Evolutionary conservation across 2,797 vertebrate species (phyloP), one percentile per base, ranked within the genome.

Genomic region (Peromyscus attwateri): DNA sequence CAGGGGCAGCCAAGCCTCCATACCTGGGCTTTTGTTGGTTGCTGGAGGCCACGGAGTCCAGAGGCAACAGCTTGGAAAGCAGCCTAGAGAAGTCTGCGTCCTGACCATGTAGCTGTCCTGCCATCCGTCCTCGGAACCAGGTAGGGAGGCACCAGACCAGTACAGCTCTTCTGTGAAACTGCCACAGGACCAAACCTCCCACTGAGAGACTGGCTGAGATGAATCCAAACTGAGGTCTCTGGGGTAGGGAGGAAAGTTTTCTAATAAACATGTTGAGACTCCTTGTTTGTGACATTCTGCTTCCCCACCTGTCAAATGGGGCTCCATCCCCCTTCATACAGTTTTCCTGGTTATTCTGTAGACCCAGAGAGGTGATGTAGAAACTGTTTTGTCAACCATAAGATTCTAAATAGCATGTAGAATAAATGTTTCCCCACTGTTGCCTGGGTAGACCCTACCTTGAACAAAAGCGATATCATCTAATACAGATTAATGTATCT

Each of bases 1-100:
- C 98, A 99, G 98, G 90, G 98, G 97, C 98, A 81, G 97, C 98
- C 96, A 92, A 98, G 97, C 92, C 98, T 98, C 98, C 98, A 77
- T 99, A 99, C 99, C 99, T 99, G 99, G 98, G 98, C 94, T 98
- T 98, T 98, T 98, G 98, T 98, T 81, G 92, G 88, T 17, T 21
- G 82, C 96, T 52, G 7, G 96, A 87, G 97, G 96, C 70, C 66
- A 96, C 98, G 76, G 79, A 96, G 97, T 96, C 85, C 27, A 93
- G 97, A 98, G 98, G 97, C 97, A 88, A 96, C 94, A 95, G 97
- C 94, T 96, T 91, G 95, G 95, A 95, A 97, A 96, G 98, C 92
- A 87, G 94, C 90, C 10, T 64, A 66, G 84, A 83, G 79, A 6
- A 76, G 52, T 43, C 83, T 46, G 40, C 64, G 87, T 57, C 9